Conservation (phyloP, 2,888 invertebrate genomes). For the Dusona sp. region DNA sequence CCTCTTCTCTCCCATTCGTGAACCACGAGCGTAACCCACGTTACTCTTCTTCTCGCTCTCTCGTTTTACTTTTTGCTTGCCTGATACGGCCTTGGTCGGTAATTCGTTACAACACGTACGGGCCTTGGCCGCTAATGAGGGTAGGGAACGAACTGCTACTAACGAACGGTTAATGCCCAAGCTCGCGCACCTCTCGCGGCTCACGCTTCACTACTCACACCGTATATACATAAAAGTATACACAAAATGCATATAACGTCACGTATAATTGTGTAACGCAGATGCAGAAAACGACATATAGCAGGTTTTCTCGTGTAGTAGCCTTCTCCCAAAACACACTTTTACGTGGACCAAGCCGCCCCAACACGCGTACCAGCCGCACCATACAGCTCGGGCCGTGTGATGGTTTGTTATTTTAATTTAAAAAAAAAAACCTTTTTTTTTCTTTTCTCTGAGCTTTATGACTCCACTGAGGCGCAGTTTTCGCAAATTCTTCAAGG, state of each 20-base stretch:
- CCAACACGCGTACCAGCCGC: background rate
- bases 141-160: slow-evolving; percentile 77
- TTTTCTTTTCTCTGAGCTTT: slow-evolving; percentile 42
- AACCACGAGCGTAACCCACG: slow-evolving; percentile 25
- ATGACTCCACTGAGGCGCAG: slow-evolving; percentile 62
- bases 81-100: slow-evolving; percentile 70
- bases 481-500: slow-evolving; percentile 68
- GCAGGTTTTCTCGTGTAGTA: slow-evolving; percentile 35
- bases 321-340: slow-evolving; percentile 42
- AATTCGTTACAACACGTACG: slow-evolving; percentile 79
- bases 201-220: slow-evolving; percentile 56
- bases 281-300: slow-evolving; percentile 29
- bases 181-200: slow-evolving; percentile 60
- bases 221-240: slow-evolving; percentile 12
- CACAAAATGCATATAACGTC: slow-evolving; percentile 9
- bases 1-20: background rate
- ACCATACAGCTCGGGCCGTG: slow-evolving; percentile 25
- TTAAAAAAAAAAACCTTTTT: background rate
- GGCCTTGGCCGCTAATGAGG: slow-evolving; percentile 79
- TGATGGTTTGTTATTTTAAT: slow-evolving; percentile 36
- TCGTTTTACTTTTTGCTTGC: slow-evolving; percentile 17
- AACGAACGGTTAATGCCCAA: slow-evolving; percentile 81
- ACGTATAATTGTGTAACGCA: slow-evolving; percentile 42
- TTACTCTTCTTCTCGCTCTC: slow-evolving; percentile 22
- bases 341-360: slow-evolving; percentile 17